A percentile compares a stretch with the other conserved stretches of the same genome.
Evolutionary conservation across 2,888 invertebrate species (phyloP).

Genomic region (Nymphalis urticae): DNA sequence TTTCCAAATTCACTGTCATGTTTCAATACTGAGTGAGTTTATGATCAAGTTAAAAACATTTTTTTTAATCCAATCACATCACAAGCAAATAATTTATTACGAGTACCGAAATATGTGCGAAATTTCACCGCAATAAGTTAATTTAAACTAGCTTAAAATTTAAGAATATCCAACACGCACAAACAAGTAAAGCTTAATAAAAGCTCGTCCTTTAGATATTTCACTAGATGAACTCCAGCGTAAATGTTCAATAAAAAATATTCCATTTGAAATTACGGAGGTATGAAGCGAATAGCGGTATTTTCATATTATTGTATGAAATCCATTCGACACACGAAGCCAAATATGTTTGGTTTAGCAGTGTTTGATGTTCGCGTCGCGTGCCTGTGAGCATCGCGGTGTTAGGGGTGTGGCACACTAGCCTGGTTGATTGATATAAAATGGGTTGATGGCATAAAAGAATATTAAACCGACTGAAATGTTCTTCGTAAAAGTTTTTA

Average conservation of each 20-base stretch:
- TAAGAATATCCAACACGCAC: background rate
- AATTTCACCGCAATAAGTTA: too few species aligned
- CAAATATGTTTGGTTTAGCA: slow-evolving; percentile 53
- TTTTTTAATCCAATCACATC: too few species aligned
- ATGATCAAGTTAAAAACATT: too few species aligned
- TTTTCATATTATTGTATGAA: slow-evolving; percentile 49
- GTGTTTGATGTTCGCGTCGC: slow-evolving; percentile 60
- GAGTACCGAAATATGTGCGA: too few species aligned
- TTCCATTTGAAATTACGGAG: slow-evolving; percentile 13
- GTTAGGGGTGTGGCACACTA: slow-evolving; percentile 42
- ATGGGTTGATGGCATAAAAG: slow-evolving; percentile 2
- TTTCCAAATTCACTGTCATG: too few species aligned
- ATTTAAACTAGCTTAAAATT: too few species aligned
- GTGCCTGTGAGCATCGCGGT: slow-evolving; percentile 51
- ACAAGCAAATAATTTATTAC: too few species aligned
- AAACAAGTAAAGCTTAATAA: background rate
- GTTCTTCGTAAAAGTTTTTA: background rate
- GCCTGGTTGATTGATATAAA: background rate
- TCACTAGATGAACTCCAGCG: background rate
- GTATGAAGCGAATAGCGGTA: slow-evolving; percentile 43
- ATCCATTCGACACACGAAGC: slow-evolving; percentile 60
- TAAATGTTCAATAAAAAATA: background rate
- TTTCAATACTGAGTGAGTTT: too few species aligned
- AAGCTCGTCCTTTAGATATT: background rate
- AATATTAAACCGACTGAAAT: background rate